Evolutionary conservation across 2,113 vertebrate species (phyloP).

Genomic region (Cricetomys ansorgei): DNA sequence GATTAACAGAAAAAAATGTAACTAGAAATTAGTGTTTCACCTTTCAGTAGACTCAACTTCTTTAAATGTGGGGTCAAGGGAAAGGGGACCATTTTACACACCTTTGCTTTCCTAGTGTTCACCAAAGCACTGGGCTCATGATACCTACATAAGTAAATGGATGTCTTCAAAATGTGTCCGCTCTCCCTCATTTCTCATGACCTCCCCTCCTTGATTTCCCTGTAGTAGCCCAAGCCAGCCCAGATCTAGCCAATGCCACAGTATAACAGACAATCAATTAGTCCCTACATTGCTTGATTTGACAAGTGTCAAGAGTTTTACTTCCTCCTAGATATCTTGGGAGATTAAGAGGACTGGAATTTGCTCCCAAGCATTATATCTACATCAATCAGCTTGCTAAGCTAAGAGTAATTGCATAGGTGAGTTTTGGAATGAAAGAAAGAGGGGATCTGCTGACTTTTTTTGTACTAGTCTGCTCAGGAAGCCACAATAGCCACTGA

Average conservation of each 20-base stretch:
- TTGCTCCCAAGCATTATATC: background rate
- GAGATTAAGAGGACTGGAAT: background rate
- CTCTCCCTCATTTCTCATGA: background rate
- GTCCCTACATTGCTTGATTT: background rate
- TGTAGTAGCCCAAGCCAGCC: background rate
- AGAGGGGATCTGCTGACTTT: background rate
- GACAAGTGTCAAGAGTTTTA: background rate
- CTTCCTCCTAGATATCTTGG: background rate
- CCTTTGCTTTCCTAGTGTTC: background rate
- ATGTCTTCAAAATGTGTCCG: background rate
- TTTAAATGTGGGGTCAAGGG: background rate
- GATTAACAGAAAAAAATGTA: slow-evolving; percentile 6
- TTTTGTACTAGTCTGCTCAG: background rate
- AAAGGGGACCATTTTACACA: background rate
- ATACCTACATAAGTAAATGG: background rate
- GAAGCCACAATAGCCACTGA: background rate
- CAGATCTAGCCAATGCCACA: background rate
- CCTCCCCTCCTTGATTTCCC: background rate
- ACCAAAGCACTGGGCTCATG: background rate
- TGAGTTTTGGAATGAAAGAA: background rate
- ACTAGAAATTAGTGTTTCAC: background rate
- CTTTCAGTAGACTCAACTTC: background rate
- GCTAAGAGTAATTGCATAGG: background rate
- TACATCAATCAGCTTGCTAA: background rate
- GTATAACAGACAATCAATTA: background rate